Base-by-base conservation (phyloP, 2,797 vertebrate species). In the Cyprinella venusta region DNA sequence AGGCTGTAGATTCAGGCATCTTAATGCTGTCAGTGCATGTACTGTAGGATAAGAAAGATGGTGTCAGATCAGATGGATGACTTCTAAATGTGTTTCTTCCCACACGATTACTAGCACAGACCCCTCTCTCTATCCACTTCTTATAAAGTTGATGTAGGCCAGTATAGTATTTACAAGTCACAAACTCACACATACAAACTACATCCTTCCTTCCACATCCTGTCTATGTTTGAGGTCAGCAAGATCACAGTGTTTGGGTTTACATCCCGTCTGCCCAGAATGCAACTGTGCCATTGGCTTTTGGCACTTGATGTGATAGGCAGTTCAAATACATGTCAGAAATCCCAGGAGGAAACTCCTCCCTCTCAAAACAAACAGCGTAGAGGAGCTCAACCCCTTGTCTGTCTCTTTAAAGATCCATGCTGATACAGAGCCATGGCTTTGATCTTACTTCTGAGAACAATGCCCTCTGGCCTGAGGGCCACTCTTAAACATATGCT, bases 21-120 rank as follows among this genome's bases (percentile, higher is more conserved):
- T 65, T 70, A 40, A 64, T 56, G 33, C 19, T 76, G 42, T 79
- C 74, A 54, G 50, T 65, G 54, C 10, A 24, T 54, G 52, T n/a
- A 56, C 54, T 54, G 18, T 8, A 18, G 0, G 54, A n/a, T 12
- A 26, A 26, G 67, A 80, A 38, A 76, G 87, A 72, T 33, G 89
- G 89, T 90, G 91, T 90, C 92, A 93, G 92, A 93, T 90, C 92
- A 93, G 92, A 93, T 93, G 18, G 5, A 21, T 82, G 76, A 63
- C 61, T 89, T 63, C 24, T 63, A 6, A 6, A 10, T 63, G 24
- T 24, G 24, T 16, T 30, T 26, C 63, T 68, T 54, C 64, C 33
- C 70, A 69, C 79, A 71, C 30, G 13, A 75, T 50, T 69, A 21
- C 36, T 16, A 68, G 80, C n/a, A 85, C 69, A 79, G 33, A 8